A percentile compares a stretch with the other conserved stretches of the same genome.
Conservation (phyloP, 2,113 vertebrate genomes). For the Oreocharis arfaki region DNA sequence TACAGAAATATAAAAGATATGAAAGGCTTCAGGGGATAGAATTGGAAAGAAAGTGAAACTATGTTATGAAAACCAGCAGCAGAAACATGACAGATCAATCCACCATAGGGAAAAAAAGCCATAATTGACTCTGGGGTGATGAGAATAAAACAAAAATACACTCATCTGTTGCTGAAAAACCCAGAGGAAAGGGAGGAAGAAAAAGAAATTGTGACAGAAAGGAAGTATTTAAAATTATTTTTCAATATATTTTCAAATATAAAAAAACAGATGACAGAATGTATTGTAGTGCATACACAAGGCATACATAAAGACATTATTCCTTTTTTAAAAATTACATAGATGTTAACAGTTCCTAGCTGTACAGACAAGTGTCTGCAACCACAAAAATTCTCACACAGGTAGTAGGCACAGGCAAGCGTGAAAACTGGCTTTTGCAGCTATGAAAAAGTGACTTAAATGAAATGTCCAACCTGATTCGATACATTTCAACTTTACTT, state of each 20-base stretch:
- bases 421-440: background rate
- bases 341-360: background rate
- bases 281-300: background rate
- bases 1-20: background rate
- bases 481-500: background rate
- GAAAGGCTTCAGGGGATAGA: background rate
- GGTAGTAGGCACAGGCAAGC: background rate
- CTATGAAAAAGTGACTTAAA: background rate
- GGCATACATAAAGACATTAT: background rate
- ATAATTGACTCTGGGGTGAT: background rate
- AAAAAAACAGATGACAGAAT: background rate
- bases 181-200: background rate
- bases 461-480: background rate
- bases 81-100: background rate
- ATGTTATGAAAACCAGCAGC: background rate
- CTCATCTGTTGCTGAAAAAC: background rate
- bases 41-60: background rate
- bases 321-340: background rate
- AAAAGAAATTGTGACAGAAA: background rate
- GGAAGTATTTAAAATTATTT: background rate
- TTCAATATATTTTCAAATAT: no score
- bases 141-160: background rate
- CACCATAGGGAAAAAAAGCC: background rate
- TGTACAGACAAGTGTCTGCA: background rate
- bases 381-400: background rate